Evolutionary conservation across 2,888 invertebrate genomes (phyloP), one percentile per base, ranked within the genome.

Genomic region (Philopedon plagiatum): DNA sequence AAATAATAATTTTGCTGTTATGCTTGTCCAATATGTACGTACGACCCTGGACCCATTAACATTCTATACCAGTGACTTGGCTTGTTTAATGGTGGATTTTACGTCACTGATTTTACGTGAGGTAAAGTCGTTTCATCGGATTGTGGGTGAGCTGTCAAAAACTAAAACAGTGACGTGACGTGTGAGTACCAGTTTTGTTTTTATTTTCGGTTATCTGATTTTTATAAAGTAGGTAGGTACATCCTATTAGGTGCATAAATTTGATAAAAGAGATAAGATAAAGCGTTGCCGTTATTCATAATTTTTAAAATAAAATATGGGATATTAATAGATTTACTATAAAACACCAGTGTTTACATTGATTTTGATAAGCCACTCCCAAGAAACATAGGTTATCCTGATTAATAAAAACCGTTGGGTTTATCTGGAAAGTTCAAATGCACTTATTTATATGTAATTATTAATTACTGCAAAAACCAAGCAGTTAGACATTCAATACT

Each of bases 351-450:
- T 44, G 60, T 60, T 60, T 60, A 60, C 60, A 41, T 29, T 60
- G 29, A 60, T 60, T 23, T 34, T 39, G 26, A 29, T 41, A 60
- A 34, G 60, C 60, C 60, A 60, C 60, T 60, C 60, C 60, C 60
- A 41, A 60, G 41, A 60, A 60, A 44, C 15, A 60, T 15, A 23
- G 23, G 9, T 41, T 60, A 13, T 5, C 21, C 13, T 2, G 15
- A 37, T n/a, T 4, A 37, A n/a, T 37, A 39, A 39, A 15, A 15
- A 0, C 2, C 15, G 39, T 39, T 39, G 13, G 39, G 39, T 15
- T 7, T 15, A 39, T 5, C 5, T 5, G 9, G 15, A 39, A 39
- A 15, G 13, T 39, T 39, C n/a, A n/a, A n/a, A n/a, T n/a, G n/a
- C n/a, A n/a, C n/a, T n/a, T n/a, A n/a, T n/a, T n/a, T n/a, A n/a